Conservation (phyloP, 2,888 invertebrate species). For the Saturnia pavonia region DNA sequence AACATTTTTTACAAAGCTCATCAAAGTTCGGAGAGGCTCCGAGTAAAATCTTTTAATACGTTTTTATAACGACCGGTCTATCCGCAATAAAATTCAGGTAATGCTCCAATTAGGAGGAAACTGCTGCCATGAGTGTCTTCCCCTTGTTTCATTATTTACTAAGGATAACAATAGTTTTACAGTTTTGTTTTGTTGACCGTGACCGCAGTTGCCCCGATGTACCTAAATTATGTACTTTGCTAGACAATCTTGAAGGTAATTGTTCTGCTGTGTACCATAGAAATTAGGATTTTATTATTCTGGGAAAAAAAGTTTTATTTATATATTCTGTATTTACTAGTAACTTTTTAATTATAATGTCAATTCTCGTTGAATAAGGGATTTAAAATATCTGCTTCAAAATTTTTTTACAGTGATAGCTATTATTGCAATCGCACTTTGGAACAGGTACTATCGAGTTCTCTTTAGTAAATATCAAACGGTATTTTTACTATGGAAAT, state of each 20-base stretch:
- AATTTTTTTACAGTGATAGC: no score
- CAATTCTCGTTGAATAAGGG: not conserved
- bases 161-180: conserved; percentile 10
- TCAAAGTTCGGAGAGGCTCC: not conserved
- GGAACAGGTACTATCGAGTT: no score
- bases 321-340: not conserved
- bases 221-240: not conserved
- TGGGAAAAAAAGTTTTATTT: not conserved
- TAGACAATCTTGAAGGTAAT: not conserved
- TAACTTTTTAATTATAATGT: no score
- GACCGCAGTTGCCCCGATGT: not conserved
- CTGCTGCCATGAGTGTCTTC: not conserved
- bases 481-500: no score
- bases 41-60: conserved; percentile 1
- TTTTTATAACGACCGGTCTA: conserved; percentile 10
- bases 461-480: no score
- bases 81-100: conserved; percentile 19
- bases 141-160: conserved; percentile 3
- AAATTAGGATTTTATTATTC: not conserved
- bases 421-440: no score
- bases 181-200: conserved; percentile 9
- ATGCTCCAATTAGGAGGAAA: conserved; percentile 19
- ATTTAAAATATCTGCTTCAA: no score
- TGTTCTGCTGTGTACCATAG: not conserved
- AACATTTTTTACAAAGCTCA: not conserved